These are phyloP conservation scores for Drosophila mimetica DNA, from an alignment of 2,888 invertebrate species.

Conservation along the genomic window DNA sequence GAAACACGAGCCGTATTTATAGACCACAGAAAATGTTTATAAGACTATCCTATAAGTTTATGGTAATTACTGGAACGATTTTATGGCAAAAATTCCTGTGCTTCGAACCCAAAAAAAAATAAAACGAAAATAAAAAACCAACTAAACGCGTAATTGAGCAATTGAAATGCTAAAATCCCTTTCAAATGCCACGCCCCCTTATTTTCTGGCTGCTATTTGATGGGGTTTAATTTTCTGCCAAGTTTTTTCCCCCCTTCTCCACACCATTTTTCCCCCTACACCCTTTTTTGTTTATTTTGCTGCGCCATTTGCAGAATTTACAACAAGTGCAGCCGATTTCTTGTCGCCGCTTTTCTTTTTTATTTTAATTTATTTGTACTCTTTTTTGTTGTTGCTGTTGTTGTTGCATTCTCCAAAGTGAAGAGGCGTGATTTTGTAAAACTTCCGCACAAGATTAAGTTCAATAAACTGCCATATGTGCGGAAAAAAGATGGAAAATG, in stretches of 20 bases:
- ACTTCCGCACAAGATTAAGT: conserved; percentile 71
- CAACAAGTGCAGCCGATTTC: conserved; percentile 20
- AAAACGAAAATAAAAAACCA: neutral
- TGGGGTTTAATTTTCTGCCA: conserved; percentile 27
- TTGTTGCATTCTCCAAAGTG: conserved; percentile 32
- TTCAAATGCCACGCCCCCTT: conserved; percentile 31
- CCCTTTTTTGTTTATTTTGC: conserved; percentile 27
- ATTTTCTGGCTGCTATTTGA: neutral
- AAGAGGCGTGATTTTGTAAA: conserved; percentile 51
- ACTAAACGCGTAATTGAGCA: conserved; percentile 21
- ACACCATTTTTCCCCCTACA: neutral
- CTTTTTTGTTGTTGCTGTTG: conserved; percentile 7
- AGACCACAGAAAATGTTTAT: conserved; percentile 25
- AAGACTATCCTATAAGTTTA: conserved; percentile 11
- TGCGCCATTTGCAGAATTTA: conserved; percentile 60
- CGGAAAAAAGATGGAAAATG: neutral
- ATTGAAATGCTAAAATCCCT: conserved; percentile 30
- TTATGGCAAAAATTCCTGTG: conserved; percentile 20
- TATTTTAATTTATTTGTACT: conserved; percentile 2
- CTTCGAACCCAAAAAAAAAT: neutral
- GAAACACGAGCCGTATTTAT: conserved; percentile 12
- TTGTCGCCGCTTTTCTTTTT: conserved; percentile 24
- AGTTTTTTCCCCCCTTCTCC: conserved; percentile 7
- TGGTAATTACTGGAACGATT: conserved; percentile 25
- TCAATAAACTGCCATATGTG: conserved; percentile 60